Evolutionary conservation across 2,888 invertebrate species (phyloP).

Genomic region (Nymphalis c-album): DNA sequence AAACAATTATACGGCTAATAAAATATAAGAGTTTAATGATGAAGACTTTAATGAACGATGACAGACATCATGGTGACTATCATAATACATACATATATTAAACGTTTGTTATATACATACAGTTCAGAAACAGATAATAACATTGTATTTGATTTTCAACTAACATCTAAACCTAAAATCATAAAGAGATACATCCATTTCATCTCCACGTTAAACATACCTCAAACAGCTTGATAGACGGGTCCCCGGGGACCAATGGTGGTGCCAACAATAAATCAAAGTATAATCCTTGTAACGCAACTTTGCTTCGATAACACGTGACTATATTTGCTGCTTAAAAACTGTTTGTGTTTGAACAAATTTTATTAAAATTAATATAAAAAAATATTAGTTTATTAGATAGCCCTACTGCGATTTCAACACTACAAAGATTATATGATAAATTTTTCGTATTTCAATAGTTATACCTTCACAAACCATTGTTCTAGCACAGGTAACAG

Average conservation of each 20-base stretch:
- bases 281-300: neutral
- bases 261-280: conserved; percentile 4
- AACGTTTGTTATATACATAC: no score
- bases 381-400: neutral
- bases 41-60: no score
- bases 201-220: conserved; percentile 5
- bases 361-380: neutral
- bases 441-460: no score
- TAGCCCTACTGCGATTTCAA: no score
- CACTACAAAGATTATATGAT: no score
- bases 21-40: no score
- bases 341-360: neutral
- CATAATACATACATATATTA: no score
- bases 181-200: neutral
- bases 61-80: no score
- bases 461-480: no score
- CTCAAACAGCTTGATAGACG: conserved; percentile 28
- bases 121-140: no score
- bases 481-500: no score
- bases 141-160: neutral
- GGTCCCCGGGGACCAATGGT: conserved; percentile 19
- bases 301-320: neutral
- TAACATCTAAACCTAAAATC: neutral
- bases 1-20: no score
- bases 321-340: neutral